Conservation (phyloP, 2,888 invertebrate genomes). For the Thereva nobilitata region DNA sequence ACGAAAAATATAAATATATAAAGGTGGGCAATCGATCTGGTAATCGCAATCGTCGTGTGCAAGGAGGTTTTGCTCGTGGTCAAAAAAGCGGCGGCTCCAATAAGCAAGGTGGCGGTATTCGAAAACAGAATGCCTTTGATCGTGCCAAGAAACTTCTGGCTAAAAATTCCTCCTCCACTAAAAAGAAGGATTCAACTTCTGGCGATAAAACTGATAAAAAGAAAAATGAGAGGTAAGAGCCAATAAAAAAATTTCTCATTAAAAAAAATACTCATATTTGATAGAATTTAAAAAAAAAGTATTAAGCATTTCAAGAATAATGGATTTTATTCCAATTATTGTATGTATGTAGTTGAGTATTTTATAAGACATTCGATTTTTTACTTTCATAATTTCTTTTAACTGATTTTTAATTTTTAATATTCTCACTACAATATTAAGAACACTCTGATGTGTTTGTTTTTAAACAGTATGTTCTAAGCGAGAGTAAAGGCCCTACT, state of each 20-base stretch:
- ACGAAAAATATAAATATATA: slow-evolving; percentile 39
- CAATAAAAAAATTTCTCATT: slow-evolving; percentile 42
- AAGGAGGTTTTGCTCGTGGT: slow-evolving; percentile 57
- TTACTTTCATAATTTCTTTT: slow-evolving; percentile 22
- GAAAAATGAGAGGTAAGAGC: slow-evolving; percentile 59
- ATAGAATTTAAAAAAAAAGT: slow-evolving; percentile 17
- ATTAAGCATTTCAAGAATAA: slow-evolving; percentile 38
- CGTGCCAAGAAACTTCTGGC: slow-evolving; percentile 61
- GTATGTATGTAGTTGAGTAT: slow-evolving; percentile 13
- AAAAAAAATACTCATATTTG: slow-evolving; percentile 28
- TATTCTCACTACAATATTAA: slow-evolving; percentile 27
- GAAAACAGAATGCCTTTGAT: slow-evolving; percentile 60
- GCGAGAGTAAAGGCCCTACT: too few species aligned
- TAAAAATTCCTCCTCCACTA: slow-evolving; percentile 57
- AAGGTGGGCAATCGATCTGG: slow-evolving; percentile 60
- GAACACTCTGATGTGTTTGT: too few species aligned
- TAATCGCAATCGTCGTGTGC: slow-evolving; percentile 53
- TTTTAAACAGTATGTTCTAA: too few species aligned
- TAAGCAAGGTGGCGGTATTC: slow-evolving; percentile 59
- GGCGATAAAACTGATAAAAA: slow-evolving; percentile 54
- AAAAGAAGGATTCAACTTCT: slow-evolving; percentile 60
- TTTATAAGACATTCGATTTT: slow-evolving; percentile 28
- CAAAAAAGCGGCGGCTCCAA: slow-evolving; percentile 54
- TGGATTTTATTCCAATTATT: slow-evolving; percentile 37
- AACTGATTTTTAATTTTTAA: slow-evolving; percentile 24